Percentiles rank a stretch among this genome's conserved stretches.
Conservation (phyloP, 2,113 vertebrate species). For the Plectropomus leopardus region DNA sequence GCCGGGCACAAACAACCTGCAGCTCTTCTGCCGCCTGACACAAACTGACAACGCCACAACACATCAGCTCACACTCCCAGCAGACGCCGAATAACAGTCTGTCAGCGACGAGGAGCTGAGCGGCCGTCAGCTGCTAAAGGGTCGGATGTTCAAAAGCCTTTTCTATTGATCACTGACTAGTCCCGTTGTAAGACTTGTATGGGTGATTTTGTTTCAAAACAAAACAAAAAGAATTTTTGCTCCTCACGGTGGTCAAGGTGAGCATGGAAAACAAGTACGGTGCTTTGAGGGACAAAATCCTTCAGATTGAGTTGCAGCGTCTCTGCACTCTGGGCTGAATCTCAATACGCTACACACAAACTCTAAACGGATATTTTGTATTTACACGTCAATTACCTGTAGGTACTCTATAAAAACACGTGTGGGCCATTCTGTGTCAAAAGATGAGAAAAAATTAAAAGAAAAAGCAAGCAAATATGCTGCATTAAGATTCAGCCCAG, state of each 20-base stretch:
- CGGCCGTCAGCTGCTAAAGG: conserved; percentile 12
- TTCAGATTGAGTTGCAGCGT: too few species aligned
- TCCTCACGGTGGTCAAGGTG: not conserved
- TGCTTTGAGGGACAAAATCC: too few species aligned
- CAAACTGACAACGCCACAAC: conserved; percentile 14
- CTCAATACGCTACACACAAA: conserved; percentile 18
- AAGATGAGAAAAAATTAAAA: conserved; percentile 23
- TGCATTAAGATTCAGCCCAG: conserved; percentile 34
- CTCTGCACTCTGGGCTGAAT: conserved; percentile 31
- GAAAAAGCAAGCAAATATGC: conserved; percentile 4
- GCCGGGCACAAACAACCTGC: not conserved
- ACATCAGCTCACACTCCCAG: conserved; percentile 6
- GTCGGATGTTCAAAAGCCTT: not conserved
- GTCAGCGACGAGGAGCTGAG: conserved; percentile 14
- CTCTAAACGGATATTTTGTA: conserved; percentile 5
- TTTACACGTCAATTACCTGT: conserved; percentile 20
- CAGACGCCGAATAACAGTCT: conserved; percentile 19
- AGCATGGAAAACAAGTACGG: not conserved
- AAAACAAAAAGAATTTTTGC: not conserved
- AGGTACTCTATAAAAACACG: not conserved
- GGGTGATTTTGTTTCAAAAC: not conserved
- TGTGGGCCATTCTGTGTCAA: conserved; percentile 3
- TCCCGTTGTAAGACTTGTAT: conserved; percentile 6
- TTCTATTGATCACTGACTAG: not conserved
- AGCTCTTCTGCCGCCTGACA: not conserved